Evolutionary conservation across 1,140 invertebrate species (phyloP).

Genomic region (Bombus fervidus): DNA sequence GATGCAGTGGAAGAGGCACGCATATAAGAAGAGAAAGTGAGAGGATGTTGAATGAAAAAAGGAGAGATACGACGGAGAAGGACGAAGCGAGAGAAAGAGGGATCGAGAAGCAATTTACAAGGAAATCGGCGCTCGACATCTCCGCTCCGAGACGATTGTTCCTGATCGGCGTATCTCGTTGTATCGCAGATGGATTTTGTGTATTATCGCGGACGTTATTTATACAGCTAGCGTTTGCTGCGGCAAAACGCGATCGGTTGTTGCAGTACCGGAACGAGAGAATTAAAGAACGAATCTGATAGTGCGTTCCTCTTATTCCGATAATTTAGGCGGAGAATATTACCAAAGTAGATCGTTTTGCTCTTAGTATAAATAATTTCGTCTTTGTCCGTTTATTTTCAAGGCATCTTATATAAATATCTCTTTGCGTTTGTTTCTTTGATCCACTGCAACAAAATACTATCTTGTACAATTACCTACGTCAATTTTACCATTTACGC

Average conservation of each 20-base stretch:
- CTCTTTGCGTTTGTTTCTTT: background rate
- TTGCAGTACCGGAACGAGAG: background rate
- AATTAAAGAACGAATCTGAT: background rate
- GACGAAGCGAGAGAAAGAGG: constrained; percentile 22
- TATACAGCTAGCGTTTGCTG: constrained; percentile 9
- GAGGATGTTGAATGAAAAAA: constrained; percentile 14
- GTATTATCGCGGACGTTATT: constrained; percentile 59
- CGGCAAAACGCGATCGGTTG: background rate
- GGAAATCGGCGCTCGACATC: constrained; percentile 66
- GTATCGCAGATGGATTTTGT: constrained; percentile 60
- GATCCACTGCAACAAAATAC: background rate
- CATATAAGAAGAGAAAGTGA: background rate
- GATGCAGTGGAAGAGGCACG: constrained; percentile 12
- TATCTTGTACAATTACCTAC: too few relatives aligned
- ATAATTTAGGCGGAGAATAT: background rate
- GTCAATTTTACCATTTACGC: background rate
- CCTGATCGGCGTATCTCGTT: constrained; percentile 54
- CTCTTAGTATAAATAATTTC: background rate
- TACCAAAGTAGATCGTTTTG: background rate
- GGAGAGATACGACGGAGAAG: constrained; percentile 16
- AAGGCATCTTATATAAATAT: background rate
- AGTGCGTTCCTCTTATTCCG: background rate
- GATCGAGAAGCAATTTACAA: constrained; percentile 72
- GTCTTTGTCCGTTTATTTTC: background rate
- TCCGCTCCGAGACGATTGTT: constrained; percentile 58